Evolutionary conservation across 2,797 vertebrate genomes (phyloP).

Genomic region (Cheirogaleus major): DNA sequence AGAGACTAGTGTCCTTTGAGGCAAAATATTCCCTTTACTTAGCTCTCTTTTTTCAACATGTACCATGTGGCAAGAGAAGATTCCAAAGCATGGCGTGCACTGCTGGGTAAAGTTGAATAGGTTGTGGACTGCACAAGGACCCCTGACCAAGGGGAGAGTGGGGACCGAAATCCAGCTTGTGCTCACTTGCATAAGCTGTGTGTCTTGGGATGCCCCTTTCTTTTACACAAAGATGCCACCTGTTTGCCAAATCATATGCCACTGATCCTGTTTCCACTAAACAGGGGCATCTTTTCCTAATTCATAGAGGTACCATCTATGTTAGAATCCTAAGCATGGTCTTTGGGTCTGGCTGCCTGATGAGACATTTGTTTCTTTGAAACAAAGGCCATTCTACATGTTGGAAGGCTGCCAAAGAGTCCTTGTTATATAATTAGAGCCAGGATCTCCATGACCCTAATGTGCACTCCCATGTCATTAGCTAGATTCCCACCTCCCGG

Average conservation of each 20-base stretch:
- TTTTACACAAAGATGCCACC: neutral
- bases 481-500: neutral
- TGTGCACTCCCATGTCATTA: neutral
- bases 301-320: neutral
- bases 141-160: neutral
- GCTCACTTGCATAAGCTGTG: neutral
- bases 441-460: neutral
- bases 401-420: neutral
- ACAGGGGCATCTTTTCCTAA: neutral
- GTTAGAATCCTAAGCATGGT: neutral
- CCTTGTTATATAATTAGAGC: neutral
- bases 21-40: neutral
- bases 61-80: neutral
- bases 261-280: neutral
- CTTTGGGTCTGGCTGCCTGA: neutral
- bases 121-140: neutral
- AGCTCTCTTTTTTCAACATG: neutral
- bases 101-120: neutral
- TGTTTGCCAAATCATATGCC: neutral
- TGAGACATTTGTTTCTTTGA: neutral
- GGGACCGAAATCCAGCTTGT: neutral
- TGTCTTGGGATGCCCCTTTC: neutral
- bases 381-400: neutral
- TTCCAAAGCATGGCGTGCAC: neutral
- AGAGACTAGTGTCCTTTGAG: neutral